Conservation (phyloP, 1,140 invertebrate species). For the Apis florea region DNA sequence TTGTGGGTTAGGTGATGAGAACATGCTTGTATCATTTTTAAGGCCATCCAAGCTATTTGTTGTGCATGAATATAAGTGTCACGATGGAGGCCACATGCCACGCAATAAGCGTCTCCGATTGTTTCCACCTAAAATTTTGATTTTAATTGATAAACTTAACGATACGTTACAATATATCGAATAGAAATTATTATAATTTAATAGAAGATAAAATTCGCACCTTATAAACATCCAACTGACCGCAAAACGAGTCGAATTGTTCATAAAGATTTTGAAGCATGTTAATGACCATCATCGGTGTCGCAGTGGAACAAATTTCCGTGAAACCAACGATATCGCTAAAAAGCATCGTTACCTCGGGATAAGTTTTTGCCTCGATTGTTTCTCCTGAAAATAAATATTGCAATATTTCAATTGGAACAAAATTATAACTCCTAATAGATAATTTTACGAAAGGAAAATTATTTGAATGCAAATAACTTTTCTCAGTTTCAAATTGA, state of each 20-base stretch:
- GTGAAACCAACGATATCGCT: conserved; percentile 98
- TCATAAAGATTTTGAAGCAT: conserved; percentile 96
- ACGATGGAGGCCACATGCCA: conserved; percentile 94
- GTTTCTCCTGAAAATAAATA: conserved; percentile 84
- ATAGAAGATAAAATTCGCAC: conserved; percentile 77
- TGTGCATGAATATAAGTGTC: conserved; percentile 92
- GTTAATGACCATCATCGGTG: conserved; percentile 96
- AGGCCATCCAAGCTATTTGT: conserved; percentile 97
- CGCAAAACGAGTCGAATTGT: conserved; percentile 94
- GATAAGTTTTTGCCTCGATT: conserved; percentile 94
- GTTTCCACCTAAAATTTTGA: conserved; percentile 90
- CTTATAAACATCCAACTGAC: conserved; percentile 95
- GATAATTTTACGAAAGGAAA: not conserved
- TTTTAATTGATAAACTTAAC: not conserved
- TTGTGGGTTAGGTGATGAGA: conserved; percentile 92
- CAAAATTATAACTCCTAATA: not conserved
- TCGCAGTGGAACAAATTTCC: conserved; percentile 93
- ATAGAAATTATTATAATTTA: no score
- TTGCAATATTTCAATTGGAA: not conserved
- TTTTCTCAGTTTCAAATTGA: not conserved
- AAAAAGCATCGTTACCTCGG: conserved; percentile 96
- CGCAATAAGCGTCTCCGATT: conserved; percentile 96
- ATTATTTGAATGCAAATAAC: not conserved
- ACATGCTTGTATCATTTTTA: conserved; percentile 95
- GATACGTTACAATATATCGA: no score